Conservation (phyloP, 2,797 vertebrate genomes). For the Chloroceryle amazona region DNA sequence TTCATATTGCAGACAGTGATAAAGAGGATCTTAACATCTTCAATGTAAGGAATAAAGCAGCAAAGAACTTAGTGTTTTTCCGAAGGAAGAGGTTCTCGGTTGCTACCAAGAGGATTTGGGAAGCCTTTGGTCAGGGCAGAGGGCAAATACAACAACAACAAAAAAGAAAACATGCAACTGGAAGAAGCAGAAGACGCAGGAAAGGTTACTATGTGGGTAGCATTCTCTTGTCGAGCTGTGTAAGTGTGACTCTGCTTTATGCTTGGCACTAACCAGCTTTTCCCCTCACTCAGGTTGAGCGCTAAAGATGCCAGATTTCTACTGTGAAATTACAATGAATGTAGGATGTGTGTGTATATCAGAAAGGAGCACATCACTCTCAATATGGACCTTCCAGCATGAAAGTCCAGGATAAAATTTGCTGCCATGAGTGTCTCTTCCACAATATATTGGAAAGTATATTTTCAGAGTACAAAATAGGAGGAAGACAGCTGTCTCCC, state of each 20-base stretch:
- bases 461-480: background rate
- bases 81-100: background rate
- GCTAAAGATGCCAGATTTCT: background rate
- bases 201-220: background rate
- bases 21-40: background rate
- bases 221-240: background rate
- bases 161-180: background rate
- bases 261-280: background rate
- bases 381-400: background rate
- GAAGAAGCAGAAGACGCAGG: background rate
- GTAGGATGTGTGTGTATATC: background rate
- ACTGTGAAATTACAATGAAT: background rate
- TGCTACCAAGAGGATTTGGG: background rate
- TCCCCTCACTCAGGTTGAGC: accelerated
- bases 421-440: background rate
- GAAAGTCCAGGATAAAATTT: background rate
- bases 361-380: background rate
- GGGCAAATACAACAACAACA: background rate
- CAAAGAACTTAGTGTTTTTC: background rate
- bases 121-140: background rate
- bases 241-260: background rate
- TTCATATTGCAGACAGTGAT: background rate
- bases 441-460: background rate
- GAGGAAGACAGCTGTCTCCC: background rate
- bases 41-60: background rate